Conservation (phyloP, 2,113 vertebrate species). For the Phalacrocorax pelagicus region DNA sequence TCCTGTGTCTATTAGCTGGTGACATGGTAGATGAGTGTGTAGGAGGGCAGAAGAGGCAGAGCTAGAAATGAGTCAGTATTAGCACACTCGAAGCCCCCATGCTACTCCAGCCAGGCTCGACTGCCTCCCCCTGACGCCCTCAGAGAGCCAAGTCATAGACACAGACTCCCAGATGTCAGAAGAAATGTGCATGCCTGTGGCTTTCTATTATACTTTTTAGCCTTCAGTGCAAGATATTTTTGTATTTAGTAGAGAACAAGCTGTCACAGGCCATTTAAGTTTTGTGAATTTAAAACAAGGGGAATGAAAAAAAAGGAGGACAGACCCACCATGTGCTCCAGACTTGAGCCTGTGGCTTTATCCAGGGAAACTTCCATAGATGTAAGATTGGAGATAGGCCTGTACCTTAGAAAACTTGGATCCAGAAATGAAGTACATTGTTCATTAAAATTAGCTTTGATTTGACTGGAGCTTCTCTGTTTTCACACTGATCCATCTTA, state of each 20-base stretch:
- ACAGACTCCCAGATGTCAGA: not conserved
- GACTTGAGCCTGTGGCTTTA: not conserved
- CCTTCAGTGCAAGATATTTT: not conserved
- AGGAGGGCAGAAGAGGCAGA: not conserved
- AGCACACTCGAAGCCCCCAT: fast-evolving
- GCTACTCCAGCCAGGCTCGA: not conserved
- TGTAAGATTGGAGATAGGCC: not conserved
- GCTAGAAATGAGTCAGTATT: not conserved
- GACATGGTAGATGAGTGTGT: not conserved
- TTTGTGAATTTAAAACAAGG: not conserved
- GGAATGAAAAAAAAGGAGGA: not conserved
- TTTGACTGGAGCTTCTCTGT: not conserved
- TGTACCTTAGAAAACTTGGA: not conserved
- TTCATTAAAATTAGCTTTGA: not conserved
- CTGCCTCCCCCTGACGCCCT: not conserved
- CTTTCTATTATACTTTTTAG: not conserved
- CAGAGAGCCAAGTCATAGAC: not conserved
- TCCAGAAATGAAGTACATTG: not conserved
- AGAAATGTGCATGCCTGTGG: no score
- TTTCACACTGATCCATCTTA: not conserved
- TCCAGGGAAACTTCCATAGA: not conserved
- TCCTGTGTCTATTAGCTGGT: not conserved
- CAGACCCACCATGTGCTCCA: not conserved
- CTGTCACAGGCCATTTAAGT: not conserved
- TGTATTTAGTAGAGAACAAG: not conserved